phyloP scores from a whole-genome alignment of 2,888 invertebrate species.

The Brassicogethes aeneus region DNA sequence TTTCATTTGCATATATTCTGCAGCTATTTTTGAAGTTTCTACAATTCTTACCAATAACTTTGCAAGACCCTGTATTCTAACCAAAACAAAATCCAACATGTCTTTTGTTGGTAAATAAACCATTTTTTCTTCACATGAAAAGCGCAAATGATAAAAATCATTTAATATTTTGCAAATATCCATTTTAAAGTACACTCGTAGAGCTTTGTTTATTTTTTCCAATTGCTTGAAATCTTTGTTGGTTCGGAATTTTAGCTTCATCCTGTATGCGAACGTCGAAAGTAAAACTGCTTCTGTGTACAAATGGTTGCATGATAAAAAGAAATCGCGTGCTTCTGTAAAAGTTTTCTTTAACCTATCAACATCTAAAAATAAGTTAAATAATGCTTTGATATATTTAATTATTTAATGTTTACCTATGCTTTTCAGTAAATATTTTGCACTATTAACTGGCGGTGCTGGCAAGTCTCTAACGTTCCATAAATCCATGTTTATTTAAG shows the following conservation, averaged over 20 bases:
- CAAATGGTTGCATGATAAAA: background rate
- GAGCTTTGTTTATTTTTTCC: conserved; percentile 40
- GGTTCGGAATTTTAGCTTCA: conserved; percentile 43
- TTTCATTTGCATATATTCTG: conserved; percentile 33
- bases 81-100: conserved; percentile 41
- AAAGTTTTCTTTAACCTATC: background rate
- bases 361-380: background rate
- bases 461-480: conserved; percentile 25
- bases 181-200: conserved; percentile 38
- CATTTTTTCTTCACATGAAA: conserved; percentile 8
- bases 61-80: conserved; percentile 41
- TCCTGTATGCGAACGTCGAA: conserved; percentile 20
- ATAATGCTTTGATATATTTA: background rate
- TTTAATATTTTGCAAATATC: conserved; percentile 29
- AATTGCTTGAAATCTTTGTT: conserved; percentile 44
- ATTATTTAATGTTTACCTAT: conserved; percentile 15
- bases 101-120: conserved; percentile 40
- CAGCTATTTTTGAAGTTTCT: conserved; percentile 33
- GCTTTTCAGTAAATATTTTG: conserved; percentile 4
- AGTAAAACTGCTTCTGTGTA: conserved; percentile 38
- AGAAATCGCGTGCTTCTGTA: conserved; percentile 2
- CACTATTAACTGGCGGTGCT: conserved; percentile 23
- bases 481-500: conserved; percentile 17
- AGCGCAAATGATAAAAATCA: background rate
- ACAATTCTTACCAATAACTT: conserved; percentile 40